Evolutionary conservation across 1,140 invertebrate genomes (phyloP).

Genomic region (Conus betulinus): DNA sequence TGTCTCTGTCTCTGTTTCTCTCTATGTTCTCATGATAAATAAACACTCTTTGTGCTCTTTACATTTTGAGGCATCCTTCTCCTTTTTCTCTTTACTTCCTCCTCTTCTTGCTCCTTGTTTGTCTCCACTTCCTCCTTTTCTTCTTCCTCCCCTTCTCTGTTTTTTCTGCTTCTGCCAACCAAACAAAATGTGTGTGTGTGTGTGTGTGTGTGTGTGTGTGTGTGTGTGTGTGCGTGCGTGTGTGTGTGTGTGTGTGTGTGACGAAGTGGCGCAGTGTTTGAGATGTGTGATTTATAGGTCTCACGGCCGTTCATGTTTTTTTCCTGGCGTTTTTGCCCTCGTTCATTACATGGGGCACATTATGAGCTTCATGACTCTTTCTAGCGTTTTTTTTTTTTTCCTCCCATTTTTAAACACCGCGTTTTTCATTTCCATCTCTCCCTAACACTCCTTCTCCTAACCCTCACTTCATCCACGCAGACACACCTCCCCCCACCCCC

Average conservation of each 20-base stretch:
- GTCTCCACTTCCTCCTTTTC: neutral
- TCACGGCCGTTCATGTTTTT: neutral
- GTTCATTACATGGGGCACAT: neutral
- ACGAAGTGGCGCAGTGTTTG: neutral
- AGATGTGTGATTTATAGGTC: neutral
- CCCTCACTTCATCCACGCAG: too few relatives aligned
- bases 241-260: neutral
- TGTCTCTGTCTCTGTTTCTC: constrained; percentile 3
- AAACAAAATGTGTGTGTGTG: too few relatives aligned
- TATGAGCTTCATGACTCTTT: neutral
- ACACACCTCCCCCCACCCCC: too few relatives aligned
- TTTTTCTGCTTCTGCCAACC: too few relatives aligned
- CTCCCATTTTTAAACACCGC: too few relatives aligned
- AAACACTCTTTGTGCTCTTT: too few relatives aligned
- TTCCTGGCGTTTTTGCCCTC: neutral
- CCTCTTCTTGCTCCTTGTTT: neutral
- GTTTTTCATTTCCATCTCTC: neutral
- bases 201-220: too few relatives aligned
- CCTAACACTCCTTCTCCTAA: too few relatives aligned
- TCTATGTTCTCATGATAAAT: too few relatives aligned
- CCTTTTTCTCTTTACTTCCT: too few relatives aligned
- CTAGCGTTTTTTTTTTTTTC: neutral
- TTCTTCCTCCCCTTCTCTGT: neutral
- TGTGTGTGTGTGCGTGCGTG: too few relatives aligned
- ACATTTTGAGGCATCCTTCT: too few relatives aligned